Evolutionary conservation across 2,797 vertebrate species (phyloP), one percentile per base, ranked within the genome.

Genomic region (Hippopotamyrus pictus): DNA sequence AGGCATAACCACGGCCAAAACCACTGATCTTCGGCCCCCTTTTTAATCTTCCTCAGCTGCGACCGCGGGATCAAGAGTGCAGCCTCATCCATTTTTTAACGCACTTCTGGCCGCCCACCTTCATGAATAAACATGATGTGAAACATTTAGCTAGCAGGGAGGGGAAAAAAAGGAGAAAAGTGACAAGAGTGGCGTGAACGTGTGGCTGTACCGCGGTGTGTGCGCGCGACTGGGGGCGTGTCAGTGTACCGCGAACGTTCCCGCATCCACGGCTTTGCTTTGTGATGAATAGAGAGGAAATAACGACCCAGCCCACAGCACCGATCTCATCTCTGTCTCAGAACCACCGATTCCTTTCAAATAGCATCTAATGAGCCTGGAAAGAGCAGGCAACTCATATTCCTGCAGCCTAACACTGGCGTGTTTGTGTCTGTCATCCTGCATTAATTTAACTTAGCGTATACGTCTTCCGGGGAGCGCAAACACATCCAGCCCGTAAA

Each of bases 391-490:
- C 88, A 88, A 94, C 94, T 92, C 92, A 93, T 94, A 91, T 91
- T 93, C 93, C 92, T 91, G 86, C 92, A 92, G 91, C 88, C 57
- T 41, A 92, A 94, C 90, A 88, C 91, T 53, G 88, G 92, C 91
- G 92, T 91, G 89, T 93, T 95, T 93, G 92, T 93, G 90, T 57
- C 94, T 95, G 95, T 96, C 95, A 94, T 92, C 91, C 93, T 90
- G 90, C 90, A 93, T 95, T 96, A 95, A 92, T 93, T 94, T 94
- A 94, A 89, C 91, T 91, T 90, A 89, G 50, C 91, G 92, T 93
- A 91, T 93, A 92, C 92, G 90, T 90, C 92, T 94, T 94, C 92
- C 92, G 92, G 89, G 91, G 91, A 94, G 92, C 90, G 92, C 91
- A 95, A 95, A 94, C 93, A 93, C 94, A 90, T 92, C 93, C 92